Conservation (phyloP, 2,113 vertebrate species). For the Eira barbara region DNA sequence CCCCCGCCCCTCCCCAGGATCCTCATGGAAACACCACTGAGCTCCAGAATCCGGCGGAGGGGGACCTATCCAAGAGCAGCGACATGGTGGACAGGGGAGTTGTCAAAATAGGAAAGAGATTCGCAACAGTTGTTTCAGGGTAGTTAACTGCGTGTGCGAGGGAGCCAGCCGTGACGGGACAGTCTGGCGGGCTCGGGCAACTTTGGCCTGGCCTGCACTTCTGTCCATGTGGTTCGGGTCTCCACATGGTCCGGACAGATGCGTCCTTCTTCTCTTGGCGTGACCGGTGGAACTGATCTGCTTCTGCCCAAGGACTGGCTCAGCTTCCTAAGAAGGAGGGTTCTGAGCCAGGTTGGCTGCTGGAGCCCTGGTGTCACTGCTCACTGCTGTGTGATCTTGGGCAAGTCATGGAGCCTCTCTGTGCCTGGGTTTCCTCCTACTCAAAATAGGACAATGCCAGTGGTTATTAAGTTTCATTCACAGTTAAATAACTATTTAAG, state of each 20-base stretch:
- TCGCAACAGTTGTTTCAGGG: not conserved
- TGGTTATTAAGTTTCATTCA: not conserved
- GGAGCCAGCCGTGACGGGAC: fast-evolving
- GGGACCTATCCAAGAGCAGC: not conserved
- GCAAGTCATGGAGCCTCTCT: not conserved
- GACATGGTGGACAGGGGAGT: not conserved
- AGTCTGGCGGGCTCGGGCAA: not conserved
- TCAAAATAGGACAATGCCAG: not conserved
- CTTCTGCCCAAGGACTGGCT: not conserved
- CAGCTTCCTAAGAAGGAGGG: not conserved
- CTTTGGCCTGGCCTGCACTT: fast-evolving
- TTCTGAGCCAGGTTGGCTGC: fast-evolving
- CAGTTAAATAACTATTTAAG: not conserved
- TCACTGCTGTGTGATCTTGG: not conserved
- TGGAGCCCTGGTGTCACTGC: fast-evolving
- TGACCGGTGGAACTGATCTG: fast-evolving
- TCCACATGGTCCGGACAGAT: not conserved
- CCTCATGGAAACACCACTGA: not conserved
- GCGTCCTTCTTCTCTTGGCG: not conserved
- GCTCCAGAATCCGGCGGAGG: not conserved
- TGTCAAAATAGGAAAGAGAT: not conserved
- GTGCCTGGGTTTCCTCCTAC: not conserved
- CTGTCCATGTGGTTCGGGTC: not conserved
- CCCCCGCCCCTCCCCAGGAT: fast-evolving
- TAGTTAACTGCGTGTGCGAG: fast-evolving